Base-by-base conservation (phyloP, 2,888 invertebrate genomes). In the Isoperla grammatica region DNA sequence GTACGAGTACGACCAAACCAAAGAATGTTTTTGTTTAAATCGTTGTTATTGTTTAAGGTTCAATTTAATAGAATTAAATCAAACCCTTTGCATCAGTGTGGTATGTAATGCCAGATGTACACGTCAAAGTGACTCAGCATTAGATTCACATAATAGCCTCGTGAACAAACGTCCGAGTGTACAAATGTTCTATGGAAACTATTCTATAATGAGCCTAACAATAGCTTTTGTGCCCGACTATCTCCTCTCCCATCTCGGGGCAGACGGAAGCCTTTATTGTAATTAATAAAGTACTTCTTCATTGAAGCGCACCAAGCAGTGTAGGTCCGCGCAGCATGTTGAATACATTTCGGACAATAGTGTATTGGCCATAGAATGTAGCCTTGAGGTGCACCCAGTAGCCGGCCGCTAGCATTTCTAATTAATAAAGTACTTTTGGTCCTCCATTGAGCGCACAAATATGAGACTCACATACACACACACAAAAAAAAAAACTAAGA, bases 361-460 rank as follows among this genome's bases (percentile, higher is more conserved):
- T 29, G 35, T 22, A 49, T 48, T 3, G 19, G 20, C 8, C 48
- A 19, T 22, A 20, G 48, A 9, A 20, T 12, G 29, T 29, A 35
- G n/a, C 40, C 40, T 40, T 40, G 40, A 40, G 22, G 49, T 23
- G 13, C 35, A 49, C 35, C 49, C 20, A 48, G 48, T 29, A 13
- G 20, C 13, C 29, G n/a, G n/a, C n/a, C n/a, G 49, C 49, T 49
- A 35, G 49, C 35, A 22, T 49, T 49, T 49, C 63, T 61, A 61
- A 63, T 63, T 61, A 61, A 68, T 70, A 71, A 70, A 70, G 70
- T 70, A 70, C 71, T 70, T 67, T 65, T 64, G 68, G 70, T 71
- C 68, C 70, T 71, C 71, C 71, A 71, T 71, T 71, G 72, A 71
- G 71, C 71, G 69, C 68, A 63, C 40, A 53, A 64, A 67, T 69